Evolutionary conservation across 2,797 vertebrate species (phyloP), one percentile per base, ranked within the genome.

Genomic region (Esox lucius): DNA sequence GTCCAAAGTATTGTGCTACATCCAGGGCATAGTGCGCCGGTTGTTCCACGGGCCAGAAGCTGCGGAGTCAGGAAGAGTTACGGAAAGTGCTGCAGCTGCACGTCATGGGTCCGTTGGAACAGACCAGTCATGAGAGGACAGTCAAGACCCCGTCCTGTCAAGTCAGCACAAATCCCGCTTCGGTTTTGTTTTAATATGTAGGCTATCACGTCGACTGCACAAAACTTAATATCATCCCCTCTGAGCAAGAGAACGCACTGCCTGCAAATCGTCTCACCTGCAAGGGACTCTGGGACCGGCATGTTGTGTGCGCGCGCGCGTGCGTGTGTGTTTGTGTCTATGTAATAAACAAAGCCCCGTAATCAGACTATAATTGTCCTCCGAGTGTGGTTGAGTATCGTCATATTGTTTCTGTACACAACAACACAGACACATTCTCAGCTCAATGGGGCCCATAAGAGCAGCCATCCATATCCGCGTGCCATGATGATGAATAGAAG

Each of bases 21-120:
- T 24, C 61, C 11, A 24, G n/a, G 22, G 56, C 9, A 5, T 61
- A 24, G 56, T n/a, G 56, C 11, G n/a, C 22, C 8, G 61, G 9
- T 26, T 61, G 56, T 3, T 1, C 22, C 56, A 61, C n/a, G 24
- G 22, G 1, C 51, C 42, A 1, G 79, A 78, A 89, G 87, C 81
- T 78, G 85, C 80, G 78, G 72, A 80, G 82, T 87, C 85, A 86
- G 85, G 82, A 72, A 70, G 68, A 35, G 62, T 22, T 61, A 61
- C 72, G 69, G 59, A 78, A 83, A 90, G 75, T 82, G 86, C 86
- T 90, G 88, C 86, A 87, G 82, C 85, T 89, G 87, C 89, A 88
- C 53, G 78, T 85, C 82, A 68, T 46, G 56, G 7, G n/a, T 59
- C 66, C 49, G 61, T 59, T 75, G 73, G 46, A 84, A 56, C 73